These are phyloP conservation scores for Drosophila lini DNA, from an alignment of 1,140 invertebrate species.

Conservation along the genomic window DNA sequence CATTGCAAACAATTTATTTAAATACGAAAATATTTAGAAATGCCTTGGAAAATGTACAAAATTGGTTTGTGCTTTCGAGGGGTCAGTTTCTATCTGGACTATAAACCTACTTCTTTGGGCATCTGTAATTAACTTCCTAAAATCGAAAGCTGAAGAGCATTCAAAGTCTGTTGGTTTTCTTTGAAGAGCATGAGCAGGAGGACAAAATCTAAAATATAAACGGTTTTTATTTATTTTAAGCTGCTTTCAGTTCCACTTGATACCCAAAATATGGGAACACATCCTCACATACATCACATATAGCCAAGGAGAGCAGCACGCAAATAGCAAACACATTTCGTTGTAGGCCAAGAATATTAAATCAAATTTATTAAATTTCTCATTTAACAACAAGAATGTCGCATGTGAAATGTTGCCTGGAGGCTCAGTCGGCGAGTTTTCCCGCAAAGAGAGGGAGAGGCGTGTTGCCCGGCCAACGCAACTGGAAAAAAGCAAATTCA, in stretches of 20 bases:
- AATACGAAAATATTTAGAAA: background rate
- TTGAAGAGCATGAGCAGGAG: background rate
- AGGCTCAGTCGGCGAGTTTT: background rate
- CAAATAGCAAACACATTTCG: slow-evolving; percentile 7
- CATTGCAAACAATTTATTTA: background rate
- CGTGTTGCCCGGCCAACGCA: slow-evolving; percentile 60
- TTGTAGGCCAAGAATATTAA: slow-evolving; percentile 33
- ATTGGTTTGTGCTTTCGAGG: background rate
- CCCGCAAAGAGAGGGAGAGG: background rate
- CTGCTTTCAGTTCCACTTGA: slow-evolving; percentile 4
- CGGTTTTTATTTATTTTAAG: slow-evolving; percentile 15
- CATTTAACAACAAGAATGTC: slow-evolving; percentile 14
- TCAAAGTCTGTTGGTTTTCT: background rate
- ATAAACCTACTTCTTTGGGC: background rate
- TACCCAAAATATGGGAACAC: background rate
- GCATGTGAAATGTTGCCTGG: slow-evolving; percentile 10
- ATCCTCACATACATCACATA: no score
- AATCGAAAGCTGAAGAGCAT: background rate
- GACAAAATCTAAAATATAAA: background rate
- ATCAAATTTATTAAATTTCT: slow-evolving; percentile 40
- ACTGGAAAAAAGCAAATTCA: slow-evolving; percentile 57
- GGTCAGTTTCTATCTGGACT: background rate
- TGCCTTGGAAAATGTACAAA: background rate
- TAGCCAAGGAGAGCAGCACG: background rate
- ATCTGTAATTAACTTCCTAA: background rate